Base-by-base conservation (phyloP, 2,797 vertebrate genomes). In the Zenarchopterus dispar region DNA sequence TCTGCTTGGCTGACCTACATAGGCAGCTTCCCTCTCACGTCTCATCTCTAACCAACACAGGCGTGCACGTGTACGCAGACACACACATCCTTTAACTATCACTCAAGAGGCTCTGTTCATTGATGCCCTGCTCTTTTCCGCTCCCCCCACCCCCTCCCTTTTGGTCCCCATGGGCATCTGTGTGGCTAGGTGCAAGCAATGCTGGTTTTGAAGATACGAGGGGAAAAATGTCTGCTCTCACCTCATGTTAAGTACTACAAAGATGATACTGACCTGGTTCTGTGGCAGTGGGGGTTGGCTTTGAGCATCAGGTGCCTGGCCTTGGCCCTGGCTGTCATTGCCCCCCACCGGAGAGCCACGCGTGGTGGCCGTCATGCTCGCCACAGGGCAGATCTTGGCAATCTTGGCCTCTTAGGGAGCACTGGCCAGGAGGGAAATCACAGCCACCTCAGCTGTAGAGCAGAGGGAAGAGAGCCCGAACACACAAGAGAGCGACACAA, bases 311-410 rank as follows among this genome's bases (percentile, higher is more conserved):
- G 98, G 98, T 93, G 98, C 97, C 94, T 94, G 93, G 86, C 93
- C 87, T 90, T 98, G 97, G 93, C 96, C 97, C 93, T 99, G 97
- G 93, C 93, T 98, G 84, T 99, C 98, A 94, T 99, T 99, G 94
- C 98, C 97, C 94, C 98, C 98, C 92, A 99, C 97, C 18, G 98
- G 98, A 96, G 98, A 99, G 96, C 98, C 98, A 98, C 97, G 98
- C 92, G 98, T 99, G 93, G 98, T 99, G 97, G 98, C 98, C 92
- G 98, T 99, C 98, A 99, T 99, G 96, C 96, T 99, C 96, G 98
- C 97, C 94, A 99, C 96, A 80, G 97, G 97, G 96, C 97, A 99
- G 95, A 99, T 98, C 94, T 98, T 99, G 98, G 98, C 97, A 99
- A 99, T 99, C 96, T 99, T 99, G 97, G 97, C 97, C 96, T 96